Evolutionary conservation across 64 coral and sea anemone species (phyloP), one percentile per base, ranked within the genome.

Genomic region (Acropora yongei): DNA sequence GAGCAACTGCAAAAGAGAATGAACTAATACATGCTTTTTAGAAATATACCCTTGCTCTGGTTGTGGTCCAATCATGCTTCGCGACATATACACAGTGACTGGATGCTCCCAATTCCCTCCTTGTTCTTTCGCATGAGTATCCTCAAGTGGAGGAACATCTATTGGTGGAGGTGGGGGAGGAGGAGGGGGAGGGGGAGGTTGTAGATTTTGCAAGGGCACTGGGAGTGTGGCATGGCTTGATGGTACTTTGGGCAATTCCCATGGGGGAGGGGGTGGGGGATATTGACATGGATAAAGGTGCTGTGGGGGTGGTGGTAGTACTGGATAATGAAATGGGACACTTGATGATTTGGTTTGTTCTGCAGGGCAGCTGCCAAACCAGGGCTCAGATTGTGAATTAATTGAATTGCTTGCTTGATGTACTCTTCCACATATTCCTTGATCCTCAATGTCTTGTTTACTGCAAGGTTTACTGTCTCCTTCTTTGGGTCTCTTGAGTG

Each of bases 191-290:
- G 72, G 79, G 4, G 87, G 87, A 72, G 79, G 86, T 14, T 78
- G 78, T 3, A 94, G 44, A 68, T 84, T 94, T 76, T 94, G 92
- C 50, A 94, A 65, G 53, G 84, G 43, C 6, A 19, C 30, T 77
- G 92, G 92, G 50, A 94, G 92, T 71, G 92, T 94, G 65, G 92
- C 92, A 94, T 94, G 92, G 63, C 87, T 87, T 89, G 92, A 78
- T 84, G 92, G 92, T 6, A 94, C 92, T 13, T 57, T 43, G 57
- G 92, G 92, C 13, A 94, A 80, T 43, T 94, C 92, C 92, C 92
- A 94, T 55, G 92, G 87, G 45, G 79, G 79, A 57, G 79, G 92
- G 14, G 88, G 88, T 67, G 71, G 79, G 7, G 79, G 92, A 8
- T 78, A 94, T 49, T 84, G 46, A 42, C 69, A 78, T 85, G 87